These are phyloP conservation scores for Acanthurus tractus DNA, from an alignment of 2,797 vertebrate genomes.

Conservation along the genomic window DNA sequence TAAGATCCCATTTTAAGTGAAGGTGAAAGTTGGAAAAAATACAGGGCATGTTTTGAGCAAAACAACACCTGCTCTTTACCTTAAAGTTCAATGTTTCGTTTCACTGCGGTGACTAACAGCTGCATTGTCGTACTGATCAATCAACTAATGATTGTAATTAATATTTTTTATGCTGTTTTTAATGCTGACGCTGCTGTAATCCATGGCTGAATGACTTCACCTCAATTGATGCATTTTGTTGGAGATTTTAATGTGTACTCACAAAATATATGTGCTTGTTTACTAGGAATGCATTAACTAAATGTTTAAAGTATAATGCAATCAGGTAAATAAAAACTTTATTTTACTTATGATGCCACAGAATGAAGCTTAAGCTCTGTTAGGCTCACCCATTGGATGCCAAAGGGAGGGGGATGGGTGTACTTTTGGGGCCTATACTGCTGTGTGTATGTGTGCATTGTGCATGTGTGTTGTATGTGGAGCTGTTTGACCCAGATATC, in stretches of 20 bases:
- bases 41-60: too few species aligned
- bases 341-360: not conserved
- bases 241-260: not conserved
- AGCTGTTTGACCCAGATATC: constrained; percentile 61
- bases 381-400: not conserved
- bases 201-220: not conserved
- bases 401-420: not conserved
- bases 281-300: not conserved
- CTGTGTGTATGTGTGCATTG: not conserved
- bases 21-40: too few species aligned
- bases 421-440: not conserved
- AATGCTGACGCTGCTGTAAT: not conserved
- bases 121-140: too few species aligned
- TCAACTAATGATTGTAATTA: too few species aligned
- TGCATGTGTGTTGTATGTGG: constrained; percentile 22
- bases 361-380: not conserved
- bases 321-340: not conserved
- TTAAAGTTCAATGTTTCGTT: too few species aligned
- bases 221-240: not conserved
- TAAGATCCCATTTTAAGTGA: too few species aligned
- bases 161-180: not conserved
- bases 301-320: not conserved
- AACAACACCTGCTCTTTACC: too few species aligned
- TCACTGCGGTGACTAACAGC: too few species aligned
- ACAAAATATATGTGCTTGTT: too few species aligned